Evolutionary conservation across 1,140 invertebrate species (phyloP), one percentile per base, ranked within the genome.

Genomic region (Listronotus oregonensis): DNA sequence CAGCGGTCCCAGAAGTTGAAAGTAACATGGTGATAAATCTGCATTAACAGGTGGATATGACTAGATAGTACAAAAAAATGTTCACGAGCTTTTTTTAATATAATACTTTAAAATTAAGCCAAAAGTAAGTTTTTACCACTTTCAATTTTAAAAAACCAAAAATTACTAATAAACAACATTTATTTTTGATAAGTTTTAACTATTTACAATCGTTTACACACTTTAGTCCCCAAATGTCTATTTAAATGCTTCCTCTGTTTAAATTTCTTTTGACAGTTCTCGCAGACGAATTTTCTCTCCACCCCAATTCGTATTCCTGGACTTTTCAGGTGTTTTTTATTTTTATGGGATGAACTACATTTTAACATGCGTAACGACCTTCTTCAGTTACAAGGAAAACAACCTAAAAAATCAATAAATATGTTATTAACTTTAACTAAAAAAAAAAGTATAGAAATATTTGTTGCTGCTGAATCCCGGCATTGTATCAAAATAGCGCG

Each of bases 211-310:
- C 62, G 76, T 68, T 67, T 77, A 77, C 40, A 77, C 73, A 59
- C 69, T 56, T 62, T 71, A 12, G 62, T 71, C 21, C 52, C 55
- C 8, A 65, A n/a, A 43, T 89, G 86, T 52, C 84, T 79, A 70
- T 82, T 82, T 61, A 85, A 75, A 31, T 81, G 82, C 69, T 80
- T 80, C 59, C 81, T 81, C 71, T 83, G 81, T 73, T 82, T 82
- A 75, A 82, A 83, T 68, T 79, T 80, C 72, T 84, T 83, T 34
- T 83, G 81, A 71, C 85, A 86, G 3, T 31, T 52, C 11, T 31
- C 21, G 27, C 68, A 70, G 10, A 21, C 42, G 31, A 71, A 71
- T 43, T 51, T 67, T 37, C 61, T 49, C 61, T 83, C 80, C 27
- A 81, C 80, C 40, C 83, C 83, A 72, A 84, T 62, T 83, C 81